Conservation (phyloP, 2,888 invertebrate species). For the Eilema sororculum region DNA sequence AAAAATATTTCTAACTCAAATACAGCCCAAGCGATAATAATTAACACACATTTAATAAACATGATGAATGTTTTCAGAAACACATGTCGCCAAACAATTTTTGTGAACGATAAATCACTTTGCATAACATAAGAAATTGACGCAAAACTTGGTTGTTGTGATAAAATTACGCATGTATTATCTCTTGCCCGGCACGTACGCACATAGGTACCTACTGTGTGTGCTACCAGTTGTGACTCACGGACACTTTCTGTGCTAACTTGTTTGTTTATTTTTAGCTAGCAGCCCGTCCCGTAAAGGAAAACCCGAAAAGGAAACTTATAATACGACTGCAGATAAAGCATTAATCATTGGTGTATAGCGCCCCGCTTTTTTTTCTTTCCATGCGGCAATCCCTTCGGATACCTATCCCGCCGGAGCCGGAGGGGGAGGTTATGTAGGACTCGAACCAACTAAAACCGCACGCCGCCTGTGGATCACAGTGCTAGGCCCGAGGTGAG, state of each 20-base stretch:
- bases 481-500: no score
- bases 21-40: not conserved
- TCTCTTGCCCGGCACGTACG: not conserved
- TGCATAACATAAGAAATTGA: slow-evolving; percentile 3
- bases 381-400: no score
- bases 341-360: no score
- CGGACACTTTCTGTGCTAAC: not conserved
- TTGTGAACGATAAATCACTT: not conserved
- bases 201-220: slow-evolving; percentile 1
- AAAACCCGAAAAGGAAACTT: not conserved
- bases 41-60: not conserved
- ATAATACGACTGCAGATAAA: not conserved
- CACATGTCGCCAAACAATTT: slow-evolving; percentile 5
- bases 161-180: not conserved
- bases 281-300: not conserved
- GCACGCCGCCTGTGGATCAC: no score
- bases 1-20: not conserved
- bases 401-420: no score
- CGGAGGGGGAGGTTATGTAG: no score
- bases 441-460: no score
- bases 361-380: no score
- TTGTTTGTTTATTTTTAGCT: not conserved
- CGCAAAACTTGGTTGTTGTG: not conserved
- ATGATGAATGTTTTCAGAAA: slow-evolving; percentile 9
- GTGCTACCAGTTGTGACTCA: not conserved